Percentiles rank a stretch among this genome's conserved stretches.
Conservation (phyloP, 2,113 vertebrate genomes). For the Monarcha castaneiventris region DNA sequence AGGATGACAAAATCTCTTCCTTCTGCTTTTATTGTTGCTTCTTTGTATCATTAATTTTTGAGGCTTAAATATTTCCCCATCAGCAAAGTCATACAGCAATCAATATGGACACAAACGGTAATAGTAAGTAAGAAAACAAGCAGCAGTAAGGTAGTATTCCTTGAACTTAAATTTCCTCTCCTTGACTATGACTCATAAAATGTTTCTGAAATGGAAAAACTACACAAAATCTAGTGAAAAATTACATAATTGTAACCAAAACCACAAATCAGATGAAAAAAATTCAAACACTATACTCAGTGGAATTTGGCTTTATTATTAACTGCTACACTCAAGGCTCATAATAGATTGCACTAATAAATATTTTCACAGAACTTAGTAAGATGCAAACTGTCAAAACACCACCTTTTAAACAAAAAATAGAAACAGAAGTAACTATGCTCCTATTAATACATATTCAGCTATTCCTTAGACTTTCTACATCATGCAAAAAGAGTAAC, state of each 20-base stretch:
- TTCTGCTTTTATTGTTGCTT: not conserved
- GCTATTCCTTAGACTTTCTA: not conserved
- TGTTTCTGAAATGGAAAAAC: not conserved
- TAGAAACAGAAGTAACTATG: not conserved
- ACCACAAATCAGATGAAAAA: not conserved
- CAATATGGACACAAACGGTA: not conserved
- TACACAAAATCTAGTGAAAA: not conserved
- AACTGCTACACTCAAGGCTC: not conserved
- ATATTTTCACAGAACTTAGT: not conserved
- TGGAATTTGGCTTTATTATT: not conserved
- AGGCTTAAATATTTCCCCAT: not conserved
- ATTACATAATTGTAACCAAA: not conserved
- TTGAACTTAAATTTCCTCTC: not conserved
- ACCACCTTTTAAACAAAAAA: not conserved
- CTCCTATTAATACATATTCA: not conserved
- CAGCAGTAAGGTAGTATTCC: not conserved
- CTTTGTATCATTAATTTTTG: not conserved
- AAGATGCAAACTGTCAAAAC: not conserved
- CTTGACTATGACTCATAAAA: not conserved
- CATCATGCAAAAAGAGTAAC: not conserved
- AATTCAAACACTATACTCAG: not conserved
- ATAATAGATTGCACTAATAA: not conserved
- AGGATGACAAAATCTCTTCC: not conserved
- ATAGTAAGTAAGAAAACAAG: not conserved
- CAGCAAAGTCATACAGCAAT: not conserved